These are phyloP conservation scores for Camarhynchus parvulus DNA, from an alignment of 2,113 vertebrate species.

Conservation along the genomic window DNA sequence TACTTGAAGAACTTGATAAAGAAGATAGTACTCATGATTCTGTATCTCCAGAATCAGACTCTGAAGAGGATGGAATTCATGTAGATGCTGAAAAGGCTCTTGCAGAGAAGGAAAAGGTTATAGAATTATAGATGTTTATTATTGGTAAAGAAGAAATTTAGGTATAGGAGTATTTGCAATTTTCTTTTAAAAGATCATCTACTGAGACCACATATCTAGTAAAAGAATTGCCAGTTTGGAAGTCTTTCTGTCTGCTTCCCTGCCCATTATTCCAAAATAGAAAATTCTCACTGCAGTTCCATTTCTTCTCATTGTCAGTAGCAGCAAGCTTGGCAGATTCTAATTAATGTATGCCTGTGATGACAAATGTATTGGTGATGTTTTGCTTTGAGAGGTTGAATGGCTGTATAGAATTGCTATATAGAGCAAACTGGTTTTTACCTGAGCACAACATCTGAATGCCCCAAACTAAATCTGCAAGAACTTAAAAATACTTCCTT, in stretches of 20 bases:
- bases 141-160: not conserved
- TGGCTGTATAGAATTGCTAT: not conserved
- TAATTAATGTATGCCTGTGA: not conserved
- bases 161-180: not conserved
- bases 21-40: conserved; percentile 86
- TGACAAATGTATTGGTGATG: not conserved
- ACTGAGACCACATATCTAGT: not conserved
- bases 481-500: not conserved
- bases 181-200: not conserved
- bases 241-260: not conserved
- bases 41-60: conserved; percentile 85
- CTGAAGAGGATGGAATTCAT: conserved; percentile 82
- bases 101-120: conserved; percentile 90
- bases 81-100: conserved; percentile 84
- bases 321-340: not conserved
- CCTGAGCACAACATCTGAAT: not conserved
- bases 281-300: not conserved
- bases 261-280: not conserved
- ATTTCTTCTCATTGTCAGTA: not conserved
- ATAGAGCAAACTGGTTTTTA: not conserved
- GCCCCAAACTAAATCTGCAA: not conserved
- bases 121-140: not conserved
- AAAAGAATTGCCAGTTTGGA: not conserved
- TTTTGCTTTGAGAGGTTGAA: not conserved
- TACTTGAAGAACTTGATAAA: conserved; percentile 89